A percentile compares a stretch with the other conserved stretches of the same genome.
Evolutionary conservation across 2,113 vertebrate species (phyloP).

Genomic region (Oostethus manadensis): DNA sequence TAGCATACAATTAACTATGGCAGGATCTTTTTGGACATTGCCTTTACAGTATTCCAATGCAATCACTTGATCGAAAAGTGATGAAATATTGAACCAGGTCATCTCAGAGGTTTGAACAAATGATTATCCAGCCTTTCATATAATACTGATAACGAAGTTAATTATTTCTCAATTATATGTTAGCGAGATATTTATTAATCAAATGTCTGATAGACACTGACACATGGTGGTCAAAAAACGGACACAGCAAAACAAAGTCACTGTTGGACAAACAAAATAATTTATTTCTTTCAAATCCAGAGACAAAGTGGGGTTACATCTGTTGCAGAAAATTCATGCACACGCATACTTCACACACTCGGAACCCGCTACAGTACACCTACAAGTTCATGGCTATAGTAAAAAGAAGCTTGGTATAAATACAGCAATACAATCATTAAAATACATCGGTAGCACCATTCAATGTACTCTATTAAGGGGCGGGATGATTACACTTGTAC

Average conservation of each 20-base stretch:
- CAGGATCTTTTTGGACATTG: too few relatives aligned
- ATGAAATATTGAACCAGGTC: neutral
- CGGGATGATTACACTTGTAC: slow-evolving; percentile 30
- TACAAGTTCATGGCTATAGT: slow-evolving; percentile 18
- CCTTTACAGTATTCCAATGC: neutral
- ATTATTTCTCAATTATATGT: neutral
- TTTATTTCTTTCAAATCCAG: slow-evolving; percentile 60
- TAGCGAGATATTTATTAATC: neutral
- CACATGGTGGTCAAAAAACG: slow-evolving; percentile 20
- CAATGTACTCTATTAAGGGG: slow-evolving; percentile 21
- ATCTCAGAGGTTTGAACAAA: neutral
- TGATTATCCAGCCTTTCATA: neutral
- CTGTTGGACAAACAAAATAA: slow-evolving; percentile 54
- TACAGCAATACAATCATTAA: slow-evolving; percentile 45
- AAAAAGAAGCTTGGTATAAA: slow-evolving; percentile 27
- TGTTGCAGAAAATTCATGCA: slow-evolving; percentile 40
- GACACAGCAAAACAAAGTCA: neutral
- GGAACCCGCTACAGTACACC: slow-evolving; percentile 36
- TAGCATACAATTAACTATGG: neutral
- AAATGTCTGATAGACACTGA: neutral
- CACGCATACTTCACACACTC: slow-evolving; percentile 34
- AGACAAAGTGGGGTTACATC: slow-evolving; percentile 53
- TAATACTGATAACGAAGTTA: slow-evolving; percentile 2
- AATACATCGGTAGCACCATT: slow-evolving; percentile 57
- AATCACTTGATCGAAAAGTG: neutral